Percentiles rank a stretch among this genome's conserved stretches.
Evolutionary conservation across 1,140 invertebrate species (phyloP).

Genomic region (Hydropsyche tenuis): DNA sequence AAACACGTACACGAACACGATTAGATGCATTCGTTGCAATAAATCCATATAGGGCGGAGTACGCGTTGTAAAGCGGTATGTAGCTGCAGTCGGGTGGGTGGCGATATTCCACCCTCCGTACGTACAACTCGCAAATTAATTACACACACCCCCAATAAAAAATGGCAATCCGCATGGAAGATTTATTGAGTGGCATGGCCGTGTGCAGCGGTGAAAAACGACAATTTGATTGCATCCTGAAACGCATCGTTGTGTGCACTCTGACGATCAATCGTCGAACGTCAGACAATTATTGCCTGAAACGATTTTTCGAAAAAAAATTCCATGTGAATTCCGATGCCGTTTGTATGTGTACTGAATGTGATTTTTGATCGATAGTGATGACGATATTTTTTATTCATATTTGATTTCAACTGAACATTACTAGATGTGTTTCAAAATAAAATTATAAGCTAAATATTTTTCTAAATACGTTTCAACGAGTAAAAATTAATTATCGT

Average conservation of each 20-base stretch:
- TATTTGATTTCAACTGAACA: too few species aligned
- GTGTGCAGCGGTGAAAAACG: slow-evolving; percentile 43
- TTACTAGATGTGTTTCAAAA: too few species aligned
- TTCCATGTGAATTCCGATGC: too few species aligned
- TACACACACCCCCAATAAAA: slow-evolving; percentile 32
- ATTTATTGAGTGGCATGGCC: slow-evolving; percentile 44
- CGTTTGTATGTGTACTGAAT: too few species aligned
- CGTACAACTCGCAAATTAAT: slow-evolving; percentile 39
- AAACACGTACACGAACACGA: not conserved
- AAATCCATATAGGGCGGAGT: not conserved
- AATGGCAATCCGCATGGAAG: slow-evolving; percentile 4
- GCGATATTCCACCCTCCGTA: not conserved
- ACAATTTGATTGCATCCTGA: slow-evolving; percentile 38
- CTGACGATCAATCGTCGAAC: slow-evolving; percentile 36
- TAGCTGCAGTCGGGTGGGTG: not conserved
- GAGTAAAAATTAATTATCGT: too few species aligned
- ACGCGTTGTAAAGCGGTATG: slow-evolving; percentile 4
- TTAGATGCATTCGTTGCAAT: not conserved
- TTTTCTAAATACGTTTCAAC: too few species aligned
- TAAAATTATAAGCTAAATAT: too few species aligned
- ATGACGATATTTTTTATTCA: too few species aligned
- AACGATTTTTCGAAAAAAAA: too few species aligned
- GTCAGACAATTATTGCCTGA: slow-evolving; percentile 4
- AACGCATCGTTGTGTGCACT: slow-evolving; percentile 4
- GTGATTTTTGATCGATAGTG: too few species aligned